Evolutionary conservation across 2,888 invertebrate species (phyloP).

Genomic region (Colletes collaris): DNA sequence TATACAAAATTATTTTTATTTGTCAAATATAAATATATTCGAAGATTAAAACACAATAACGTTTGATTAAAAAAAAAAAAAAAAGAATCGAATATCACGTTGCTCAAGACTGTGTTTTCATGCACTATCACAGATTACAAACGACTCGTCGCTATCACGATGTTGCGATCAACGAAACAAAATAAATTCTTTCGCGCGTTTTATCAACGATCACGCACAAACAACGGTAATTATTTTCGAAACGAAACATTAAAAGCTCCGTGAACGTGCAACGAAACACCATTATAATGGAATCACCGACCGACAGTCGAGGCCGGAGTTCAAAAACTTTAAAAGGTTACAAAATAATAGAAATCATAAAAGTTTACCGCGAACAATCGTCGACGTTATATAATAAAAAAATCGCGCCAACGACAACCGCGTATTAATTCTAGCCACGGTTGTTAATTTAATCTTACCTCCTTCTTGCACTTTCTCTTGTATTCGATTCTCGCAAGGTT

Average conservation of each 20-base stretch:
- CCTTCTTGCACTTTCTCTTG: slow-evolving; percentile 71
- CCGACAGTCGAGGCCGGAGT: slow-evolving; percentile 22
- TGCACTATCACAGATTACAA: slow-evolving; percentile 16
- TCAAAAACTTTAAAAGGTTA: slow-evolving; percentile 59
- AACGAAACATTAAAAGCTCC: slow-evolving; percentile 10
- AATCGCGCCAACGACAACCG: slow-evolving; percentile 39
- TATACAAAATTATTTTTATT: slow-evolving; percentile 29
- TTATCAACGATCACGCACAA: slow-evolving; percentile 5
- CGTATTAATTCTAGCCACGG: slow-evolving; percentile 13
- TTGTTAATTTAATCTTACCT: slow-evolving; percentile 65
- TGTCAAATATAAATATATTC: slow-evolving; percentile 8
- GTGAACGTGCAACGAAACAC: slow-evolving; percentile 1
- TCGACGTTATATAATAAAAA: slow-evolving; percentile 47
- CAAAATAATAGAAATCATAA: slow-evolving; percentile 46
- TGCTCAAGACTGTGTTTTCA: not conserved
- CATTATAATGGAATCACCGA: slow-evolving; percentile 12
- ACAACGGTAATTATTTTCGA: not conserved
- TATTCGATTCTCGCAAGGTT: slow-evolving; percentile 64
- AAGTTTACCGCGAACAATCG: slow-evolving; percentile 27
- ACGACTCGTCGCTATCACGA: slow-evolving; percentile 24
- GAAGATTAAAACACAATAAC: not conserved
- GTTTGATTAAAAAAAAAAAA: not conserved
- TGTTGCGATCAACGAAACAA: slow-evolving; percentile 18
- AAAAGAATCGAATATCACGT: not conserved
- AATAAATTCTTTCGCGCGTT: slow-evolving; percentile 19